phyloP scores from a whole-genome alignment of 2,113 vertebrate species.

The Ceyx melanurus region DNA sequence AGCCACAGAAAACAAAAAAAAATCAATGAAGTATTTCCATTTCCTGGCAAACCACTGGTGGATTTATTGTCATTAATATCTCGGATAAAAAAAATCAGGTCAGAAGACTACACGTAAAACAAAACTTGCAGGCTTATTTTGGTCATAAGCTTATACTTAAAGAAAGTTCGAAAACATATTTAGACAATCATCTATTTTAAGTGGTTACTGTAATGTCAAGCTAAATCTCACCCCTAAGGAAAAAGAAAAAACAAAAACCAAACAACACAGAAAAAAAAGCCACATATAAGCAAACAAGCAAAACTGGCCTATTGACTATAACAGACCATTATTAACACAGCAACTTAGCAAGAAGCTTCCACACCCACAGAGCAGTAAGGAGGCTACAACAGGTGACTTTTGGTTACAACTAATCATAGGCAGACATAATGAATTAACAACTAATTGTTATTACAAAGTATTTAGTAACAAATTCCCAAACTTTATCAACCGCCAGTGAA shows the following conservation, averaged over 20 bases:
- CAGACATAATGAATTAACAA: slow-evolving; percentile 18
- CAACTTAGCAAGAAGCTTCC: neutral
- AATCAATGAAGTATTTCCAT: slow-evolving; percentile 45
- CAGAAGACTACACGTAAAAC: neutral
- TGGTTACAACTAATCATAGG: neutral
- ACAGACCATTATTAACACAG: neutral
- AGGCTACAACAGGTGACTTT: neutral
- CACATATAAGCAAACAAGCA: neutral
- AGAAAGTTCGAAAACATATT: slow-evolving; percentile 16
- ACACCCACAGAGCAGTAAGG: neutral
- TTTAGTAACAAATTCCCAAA: neutral
- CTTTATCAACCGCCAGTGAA: neutral
- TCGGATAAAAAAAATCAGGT: slow-evolving; percentile 25
- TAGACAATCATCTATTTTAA: slow-evolving; percentile 16
- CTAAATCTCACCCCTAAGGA: slow-evolving; percentile 7
- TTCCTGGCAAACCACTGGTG: slow-evolving; percentile 38
- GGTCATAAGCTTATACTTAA: neutral
- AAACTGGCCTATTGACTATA: neutral
- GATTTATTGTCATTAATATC: slow-evolving; percentile 61
- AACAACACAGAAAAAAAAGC: neutral
- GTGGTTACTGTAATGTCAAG: neutral
- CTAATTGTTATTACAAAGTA: neutral
- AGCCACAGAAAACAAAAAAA: slow-evolving; percentile 48
- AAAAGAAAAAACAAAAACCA: neutral
- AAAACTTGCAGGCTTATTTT: slow-evolving; percentile 8